Base-by-base conservation (phyloP, 2,888 invertebrate species). In the Cerceris rybyensis region DNA sequence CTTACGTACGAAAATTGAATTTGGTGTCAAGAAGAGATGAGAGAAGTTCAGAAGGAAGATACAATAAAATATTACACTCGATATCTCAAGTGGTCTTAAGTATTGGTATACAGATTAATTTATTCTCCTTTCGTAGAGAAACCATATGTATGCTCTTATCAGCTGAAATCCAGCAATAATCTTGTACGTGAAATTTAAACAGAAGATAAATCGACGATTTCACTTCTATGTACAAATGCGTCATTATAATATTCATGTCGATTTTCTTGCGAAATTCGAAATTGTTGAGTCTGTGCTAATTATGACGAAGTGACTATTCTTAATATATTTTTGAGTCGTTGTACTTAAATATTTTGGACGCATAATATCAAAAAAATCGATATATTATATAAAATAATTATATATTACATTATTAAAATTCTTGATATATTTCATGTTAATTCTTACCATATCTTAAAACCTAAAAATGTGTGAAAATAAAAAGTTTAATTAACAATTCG, bases 211-310 rank as follows among this genome's bases (percentile, higher is more conserved):
- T 86, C 78, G 79, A 82, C 82, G 83, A 87, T 88, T 91, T 11
- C 91, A 93, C 93, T 92, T 92, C 92, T 92, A 91, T 93, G 93
- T 94, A 94, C 92, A 94, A 94, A 94, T 58, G 46, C 93, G 93
- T 93, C 93, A 89, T 86, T 87, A 88, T 89, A 89, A 88, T 90
- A 90, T 93, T 95, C 95, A 95, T 95, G 95, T 95, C 95, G 95
- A 95, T 95, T 95, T 95, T 95, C 95, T 95, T 95, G 95, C 94
- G 95, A 94, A 93, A 93, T 96, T 96, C 95, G 95, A 95, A 96
- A 96, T 95, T 95, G 94, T 93, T 93, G 91, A 93, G 92, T 93
- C 94, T 94, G 93, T 94, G 94, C 93, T 93, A 92, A 93, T 89
- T 86, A 81, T 61, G 77, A 55, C 41, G 55, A 46, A 55, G 52